Base-by-base conservation (phyloP, 2,888 invertebrate genomes). In the Zhuqinia jingwanae region DNA sequence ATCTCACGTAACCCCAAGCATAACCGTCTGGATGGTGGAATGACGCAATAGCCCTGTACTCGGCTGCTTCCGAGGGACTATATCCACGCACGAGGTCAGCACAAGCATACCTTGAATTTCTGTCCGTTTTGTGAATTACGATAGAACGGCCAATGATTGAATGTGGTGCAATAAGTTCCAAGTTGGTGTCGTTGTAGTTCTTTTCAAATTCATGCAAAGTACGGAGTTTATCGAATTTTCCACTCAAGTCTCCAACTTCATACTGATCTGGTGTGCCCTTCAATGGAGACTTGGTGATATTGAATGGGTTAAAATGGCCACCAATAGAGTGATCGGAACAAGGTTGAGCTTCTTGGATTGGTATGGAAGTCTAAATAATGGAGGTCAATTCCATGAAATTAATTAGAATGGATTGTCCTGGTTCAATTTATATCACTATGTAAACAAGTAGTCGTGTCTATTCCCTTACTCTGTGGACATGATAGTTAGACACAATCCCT, bases 11-110 rank as follows among this genome's bases (percentile, higher is more conserved):
- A 2, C 98, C 98, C 92, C 94, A 95, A 0, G 97, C 96, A 92
- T 95, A 96, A 0, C 97, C 97, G 17, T 94, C 93, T 0, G 97
- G 97, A 93, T 97, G 96, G 93, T 98, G 97, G 92, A 98, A 98
- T 0, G 97, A 97, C 0, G 97, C 98, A 87, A 97, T 96, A 1
- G 95, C 98, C 84, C 96, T 94, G 68, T 97, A 93, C 93, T 98
- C 97, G 47, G 96, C 93, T 0, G 97, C 97, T 92, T 97, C 97
- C 0, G 96, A 95, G 0, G 97, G 96, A 87, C 97, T 96, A 92
- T 97, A 97, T 0, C 97, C 97, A 90, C 97, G 94, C 92, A 96
- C 96, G 53, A 98, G 94, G 0, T 95, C 95, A 0, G 97, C 96
- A 92, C 98, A 98, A 0, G 96, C 96, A 96, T 97, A 97, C 90